Base-by-base conservation (phyloP, 2,797 vertebrate genomes). In the Scyliorhinus canicula region DNA sequence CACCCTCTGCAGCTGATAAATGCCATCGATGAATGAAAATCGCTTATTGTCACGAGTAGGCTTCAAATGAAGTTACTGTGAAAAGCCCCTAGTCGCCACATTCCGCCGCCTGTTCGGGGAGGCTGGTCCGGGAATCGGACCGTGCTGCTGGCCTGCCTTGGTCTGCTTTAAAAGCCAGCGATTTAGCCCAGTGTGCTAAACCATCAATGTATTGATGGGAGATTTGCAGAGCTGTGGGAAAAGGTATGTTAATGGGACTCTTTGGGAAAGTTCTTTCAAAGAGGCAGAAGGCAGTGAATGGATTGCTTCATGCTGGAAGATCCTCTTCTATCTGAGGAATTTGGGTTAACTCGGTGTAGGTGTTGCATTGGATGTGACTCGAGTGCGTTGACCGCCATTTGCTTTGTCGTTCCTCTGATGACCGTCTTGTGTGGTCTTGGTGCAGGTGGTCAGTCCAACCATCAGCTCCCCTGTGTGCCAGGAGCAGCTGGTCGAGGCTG, bases 391-490 rank as follows among this genome's bases (percentile, higher is more conserved):
- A 57, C 0, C 3, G 60, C n/a, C n/a, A 28, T 71, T 57, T 50
- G 69, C 9, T n/a, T 19, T 26, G 57, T 8, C 3, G 63, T 28
- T 19, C 31, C 31, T 4, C 12, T 7, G 31, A 74, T 74, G 31
- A n/a, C 12, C n/a, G 8, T 35, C 67, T 47, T 24, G 3, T 95
- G 79, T 95, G 71, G 0, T 26, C 16, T n/a, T 35, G 57, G 65
- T 95, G 9, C 95, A 99, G 99, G 99, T 99, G 95, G 99, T 99
- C 96, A 99, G 99, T 95, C 99, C 99, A 40, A 99, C 99, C 96
- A 99, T 99, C 97, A 99, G 99, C 97, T 99, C 99, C 31, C 99
- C 99, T 0, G 99, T 99, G 96, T 99, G 99, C 95, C 99, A 99
- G 97, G 99, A 99, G 95, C 99, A 99, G 97, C 98, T 99, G 96